Evolutionary conservation across 2,113 vertebrate species (phyloP), one percentile per base, ranked within the genome.

Genomic region (Nibea coibor): DNA sequence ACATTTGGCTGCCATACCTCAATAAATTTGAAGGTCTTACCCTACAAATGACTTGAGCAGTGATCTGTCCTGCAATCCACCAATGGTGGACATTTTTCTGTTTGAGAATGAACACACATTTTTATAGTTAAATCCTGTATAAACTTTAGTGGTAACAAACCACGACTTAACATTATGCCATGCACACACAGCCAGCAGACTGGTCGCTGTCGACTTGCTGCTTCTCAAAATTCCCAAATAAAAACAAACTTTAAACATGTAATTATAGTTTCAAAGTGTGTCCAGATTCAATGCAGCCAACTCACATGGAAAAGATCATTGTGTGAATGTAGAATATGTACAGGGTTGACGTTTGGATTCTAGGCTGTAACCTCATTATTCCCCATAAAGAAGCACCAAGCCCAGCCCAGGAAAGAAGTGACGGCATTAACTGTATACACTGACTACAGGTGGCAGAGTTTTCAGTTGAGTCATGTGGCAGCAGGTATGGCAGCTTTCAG

Each of bases 191-290:
- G 65, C 47, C 51, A 43, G 11, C 43, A 12, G 28, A 19, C 14
- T 17, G 42, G 74, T 19, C 9, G 1, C 39, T 11, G 59, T 50
- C 2, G 14, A 56, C 64, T 17, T 10, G 12, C 42, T 22, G 74
- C 26, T 59, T 48, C 53, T 67, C 24, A 24, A 58, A 77, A 24
- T 39, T 58, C 42, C 45, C 59, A 62, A 73, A 63, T 26, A 42
- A 65, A 72, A 59, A 48, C 57, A 73, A 64, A 12, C 50, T 47
- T 31, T 66, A 11, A 47, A 67, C 35, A n/a, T 53, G 28, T 31
- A 64, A 26, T 43, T 45, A 54, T n/a, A 45, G 50, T 56, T 75
- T 64, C 10, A 9, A 43, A 65, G 72, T n/a, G 22, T 17, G 51
- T 47, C 24, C 61, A 43, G 31, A n/a, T 20, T 28, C 48, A 65